Percentiles rank a stretch among this genome's conserved stretches.
Conservation (phyloP, 1,140 invertebrate genomes). For the Samia ricini region DNA sequence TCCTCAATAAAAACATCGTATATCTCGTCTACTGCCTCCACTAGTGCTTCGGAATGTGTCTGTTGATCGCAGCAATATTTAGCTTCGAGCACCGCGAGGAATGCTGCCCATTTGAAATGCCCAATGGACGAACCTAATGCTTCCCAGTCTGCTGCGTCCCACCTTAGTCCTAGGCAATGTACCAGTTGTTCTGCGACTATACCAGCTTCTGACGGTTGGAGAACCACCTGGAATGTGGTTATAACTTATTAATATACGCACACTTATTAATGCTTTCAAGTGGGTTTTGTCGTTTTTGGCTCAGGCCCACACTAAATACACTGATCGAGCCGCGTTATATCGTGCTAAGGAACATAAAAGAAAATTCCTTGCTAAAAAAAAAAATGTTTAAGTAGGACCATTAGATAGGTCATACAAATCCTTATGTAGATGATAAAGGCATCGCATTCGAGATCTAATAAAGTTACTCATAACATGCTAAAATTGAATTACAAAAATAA, state of each 20-base stretch:
- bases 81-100: constrained; percentile 85
- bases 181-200: constrained; percentile 82
- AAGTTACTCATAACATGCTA: too few relatives aligned
- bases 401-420: too few relatives aligned
- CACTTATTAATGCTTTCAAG: background rate
- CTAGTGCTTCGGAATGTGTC: constrained; percentile 80
- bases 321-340: too few relatives aligned
- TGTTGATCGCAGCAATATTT: constrained; percentile 80
- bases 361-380: too few relatives aligned
- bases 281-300: too few relatives aligned
- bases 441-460: too few relatives aligned
- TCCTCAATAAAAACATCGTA: constrained; percentile 88
- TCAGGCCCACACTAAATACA: too few relatives aligned
- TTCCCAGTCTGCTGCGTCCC: constrained; percentile 83
- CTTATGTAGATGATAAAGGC: too few relatives aligned
- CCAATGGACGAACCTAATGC: constrained; percentile 81
- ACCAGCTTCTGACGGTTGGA: constrained; percentile 83
- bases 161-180: constrained; percentile 81
- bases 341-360: too few relatives aligned
- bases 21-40: constrained; percentile 86
- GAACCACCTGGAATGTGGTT: constrained; percentile 74
- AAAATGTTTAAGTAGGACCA: too few relatives aligned
- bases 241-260: background rate
- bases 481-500: too few relatives aligned
- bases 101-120: constrained; percentile 81